Conservation (phyloP, 2,888 invertebrate species). For the Tachina lurida region DNA sequence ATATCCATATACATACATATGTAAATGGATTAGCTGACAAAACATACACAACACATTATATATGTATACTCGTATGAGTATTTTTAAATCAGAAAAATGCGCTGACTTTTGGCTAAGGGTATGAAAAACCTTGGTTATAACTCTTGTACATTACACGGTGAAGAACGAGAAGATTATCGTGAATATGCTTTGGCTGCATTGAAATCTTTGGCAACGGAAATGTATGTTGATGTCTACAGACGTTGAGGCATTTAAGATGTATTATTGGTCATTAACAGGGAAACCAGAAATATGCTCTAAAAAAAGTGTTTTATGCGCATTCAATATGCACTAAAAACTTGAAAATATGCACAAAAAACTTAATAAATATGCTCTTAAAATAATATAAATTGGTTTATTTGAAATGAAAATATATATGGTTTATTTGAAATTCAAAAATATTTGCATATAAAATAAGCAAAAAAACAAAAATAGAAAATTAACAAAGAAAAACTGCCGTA, state of each 20-base stretch:
- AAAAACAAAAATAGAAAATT: too few species aligned
- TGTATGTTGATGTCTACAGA: slow-evolving; percentile 98
- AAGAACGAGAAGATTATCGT: slow-evolving; percentile 99
- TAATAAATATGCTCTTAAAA: too few species aligned
- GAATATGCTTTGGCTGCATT: slow-evolving; percentile 98
- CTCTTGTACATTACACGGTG: slow-evolving; percentile 98
- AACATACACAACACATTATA: slow-evolving; percentile 98
- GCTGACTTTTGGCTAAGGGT: slow-evolving; percentile 97
- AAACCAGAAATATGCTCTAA: too few species aligned
- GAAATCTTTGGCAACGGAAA: slow-evolving; percentile 95
- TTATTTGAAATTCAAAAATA: too few species aligned
- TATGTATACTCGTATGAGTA: slow-evolving; percentile 86
- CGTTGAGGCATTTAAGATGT: slow-evolving; percentile 99
- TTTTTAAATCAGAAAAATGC: slow-evolving; percentile 99
- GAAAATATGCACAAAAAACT: too few species aligned
- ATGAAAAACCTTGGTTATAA: slow-evolving; percentile 98
- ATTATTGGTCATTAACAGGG: too few species aligned
- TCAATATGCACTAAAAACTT: too few species aligned
- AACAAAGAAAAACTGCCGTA: too few species aligned
- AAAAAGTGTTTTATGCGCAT: too few species aligned
- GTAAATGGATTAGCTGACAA: slow-evolving; percentile 98
- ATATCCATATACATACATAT: slow-evolving; percentile 87
- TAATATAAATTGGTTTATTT: too few species aligned
- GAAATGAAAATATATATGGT: too few species aligned
- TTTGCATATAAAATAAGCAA: too few species aligned